phyloP scores from a whole-genome alignment of 2,113 vertebrate genomes.

The Ahaetulla prasina region DNA sequence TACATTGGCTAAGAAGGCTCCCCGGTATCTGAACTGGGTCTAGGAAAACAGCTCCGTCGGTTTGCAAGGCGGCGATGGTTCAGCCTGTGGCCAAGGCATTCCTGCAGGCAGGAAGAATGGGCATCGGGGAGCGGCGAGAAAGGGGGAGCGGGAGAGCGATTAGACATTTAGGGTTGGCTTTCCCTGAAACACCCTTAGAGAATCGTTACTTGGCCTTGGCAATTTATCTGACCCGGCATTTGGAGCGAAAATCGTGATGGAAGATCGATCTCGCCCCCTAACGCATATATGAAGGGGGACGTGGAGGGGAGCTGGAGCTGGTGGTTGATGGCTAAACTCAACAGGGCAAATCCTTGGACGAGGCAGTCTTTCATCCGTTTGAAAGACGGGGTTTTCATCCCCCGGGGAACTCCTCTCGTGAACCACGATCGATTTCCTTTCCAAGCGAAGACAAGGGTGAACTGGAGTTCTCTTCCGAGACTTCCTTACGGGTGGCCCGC shows the following conservation, averaged over 20 bases:
- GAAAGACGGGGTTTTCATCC: slow-evolving; percentile 5
- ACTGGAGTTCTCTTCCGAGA: background rate
- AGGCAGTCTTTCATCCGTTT: slow-evolving; percentile 1
- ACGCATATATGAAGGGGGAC: background rate
- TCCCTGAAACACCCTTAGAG: slow-evolving; percentile 16
- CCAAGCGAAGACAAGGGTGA: slow-evolving; percentile 13
- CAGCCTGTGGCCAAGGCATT: background rate
- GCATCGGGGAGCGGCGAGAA: background rate
- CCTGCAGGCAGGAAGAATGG: background rate
- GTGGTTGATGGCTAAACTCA: background rate
- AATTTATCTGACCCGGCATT: slow-evolving; percentile 6
- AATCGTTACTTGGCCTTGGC: slow-evolving; percentile 4
- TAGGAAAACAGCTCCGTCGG: background rate
- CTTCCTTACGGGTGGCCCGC: background rate
- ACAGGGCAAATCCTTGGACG: background rate
- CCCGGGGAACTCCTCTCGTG: background rate
- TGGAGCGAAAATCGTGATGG: background rate
- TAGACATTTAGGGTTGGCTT: slow-evolving; percentile 41
- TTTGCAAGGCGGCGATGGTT: background rate
- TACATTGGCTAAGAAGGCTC: background rate
- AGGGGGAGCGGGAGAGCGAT: background rate
- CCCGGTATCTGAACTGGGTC: background rate
- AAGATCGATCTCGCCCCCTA: background rate
- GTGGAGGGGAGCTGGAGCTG: background rate
- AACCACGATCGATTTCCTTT: background rate